Conservation (phyloP, 2,113 vertebrate species). For the Theropithecus gelada region DNA sequence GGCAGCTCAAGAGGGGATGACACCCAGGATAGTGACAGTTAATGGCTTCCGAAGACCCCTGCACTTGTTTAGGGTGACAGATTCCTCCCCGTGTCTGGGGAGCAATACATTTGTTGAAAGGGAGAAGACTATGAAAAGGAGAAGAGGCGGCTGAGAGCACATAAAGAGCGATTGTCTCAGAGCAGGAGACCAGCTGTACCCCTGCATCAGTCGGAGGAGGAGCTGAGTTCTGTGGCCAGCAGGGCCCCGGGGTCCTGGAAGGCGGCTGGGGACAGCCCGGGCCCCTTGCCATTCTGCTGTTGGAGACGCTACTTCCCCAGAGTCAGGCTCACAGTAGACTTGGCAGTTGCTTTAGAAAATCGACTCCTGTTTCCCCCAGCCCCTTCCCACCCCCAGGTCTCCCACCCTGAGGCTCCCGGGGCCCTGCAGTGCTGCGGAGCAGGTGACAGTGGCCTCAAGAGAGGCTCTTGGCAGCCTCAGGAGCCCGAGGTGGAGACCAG, state of each 20-base stretch:
- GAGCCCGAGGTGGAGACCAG: not conserved
- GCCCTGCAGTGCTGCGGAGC: not conserved
- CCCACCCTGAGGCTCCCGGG: not conserved
- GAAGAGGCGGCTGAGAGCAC: constrained; percentile 6
- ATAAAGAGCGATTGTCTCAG: not conserved
- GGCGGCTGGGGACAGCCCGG: rapidly evolving
- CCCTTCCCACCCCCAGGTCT: not conserved
- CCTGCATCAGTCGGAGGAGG: not conserved
- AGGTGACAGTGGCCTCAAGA: not conserved
- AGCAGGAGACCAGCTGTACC: rapidly evolving
- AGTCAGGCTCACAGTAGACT: not conserved
- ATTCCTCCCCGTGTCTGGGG: constrained; percentile 56
- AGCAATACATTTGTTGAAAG: constrained; percentile 34
- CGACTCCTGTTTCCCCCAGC: rapidly evolving
- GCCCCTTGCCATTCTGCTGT: not conserved
- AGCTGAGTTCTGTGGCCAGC: rapidly evolving
- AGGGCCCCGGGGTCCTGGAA: not conserved
- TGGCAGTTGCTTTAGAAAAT: not conserved
- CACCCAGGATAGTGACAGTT: constrained; percentile 80
- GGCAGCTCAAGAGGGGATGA: constrained; percentile 39
- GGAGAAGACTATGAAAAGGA: constrained; percentile 42
- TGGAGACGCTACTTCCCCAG: not conserved
- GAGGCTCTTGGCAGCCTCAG: not conserved
- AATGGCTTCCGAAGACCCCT: constrained; percentile 70
- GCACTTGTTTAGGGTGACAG: constrained; percentile 53